Base-by-base conservation (phyloP, 2,797 vertebrate species). In the Mus caroli region DNA sequence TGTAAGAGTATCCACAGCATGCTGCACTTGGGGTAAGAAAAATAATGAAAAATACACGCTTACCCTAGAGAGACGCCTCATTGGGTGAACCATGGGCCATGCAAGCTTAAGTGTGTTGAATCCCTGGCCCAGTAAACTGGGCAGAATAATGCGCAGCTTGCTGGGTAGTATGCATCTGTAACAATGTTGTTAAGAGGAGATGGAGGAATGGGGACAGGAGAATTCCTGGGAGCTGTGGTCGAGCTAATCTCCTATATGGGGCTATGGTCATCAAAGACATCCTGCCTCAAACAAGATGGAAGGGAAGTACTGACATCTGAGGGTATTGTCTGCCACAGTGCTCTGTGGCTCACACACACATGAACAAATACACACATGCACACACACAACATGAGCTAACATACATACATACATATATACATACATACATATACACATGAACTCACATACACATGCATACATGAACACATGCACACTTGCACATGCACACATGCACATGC, bases 91-190 rank as follows among this genome's bases (percentile, higher is more conserved):
- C 31, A 4, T n/a, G 11, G 13, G 28, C 11, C 24, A 28, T 24
- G 83, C 28, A 85, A 14, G 40, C 82, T 8, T 64, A 43, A 64
- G 19, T 43, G 13, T 31, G 28, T 22, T 85, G 60, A 67, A 67
- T 67, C 43, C 83, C 83, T 50, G 13, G 14, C 1, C 43, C 4
- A 24, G 28, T 14, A 14, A n/a, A 1, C 54, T 7, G 3, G 79
- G 22, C 13, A 26, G 79, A 22, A 28, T 34, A 46, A 0, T 0
- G 0, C 1, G 3, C 60, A 85, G 6, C 56, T 8, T 1, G 24
- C 56, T 37, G 54, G 22, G 58, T 34, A 34, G 19, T 20, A 14
- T 46, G 28, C 82, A 67, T 67, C 60, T 85, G 17, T 85, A 67
- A 24, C 34, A 67, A 11, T 34, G 43, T 31, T 50, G 40, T 43